A percentile compares a stretch with the other conserved stretches of the same genome.
phyloP scores from a whole-genome alignment of 2,797 vertebrate genomes.

The Falco naumanni region DNA sequence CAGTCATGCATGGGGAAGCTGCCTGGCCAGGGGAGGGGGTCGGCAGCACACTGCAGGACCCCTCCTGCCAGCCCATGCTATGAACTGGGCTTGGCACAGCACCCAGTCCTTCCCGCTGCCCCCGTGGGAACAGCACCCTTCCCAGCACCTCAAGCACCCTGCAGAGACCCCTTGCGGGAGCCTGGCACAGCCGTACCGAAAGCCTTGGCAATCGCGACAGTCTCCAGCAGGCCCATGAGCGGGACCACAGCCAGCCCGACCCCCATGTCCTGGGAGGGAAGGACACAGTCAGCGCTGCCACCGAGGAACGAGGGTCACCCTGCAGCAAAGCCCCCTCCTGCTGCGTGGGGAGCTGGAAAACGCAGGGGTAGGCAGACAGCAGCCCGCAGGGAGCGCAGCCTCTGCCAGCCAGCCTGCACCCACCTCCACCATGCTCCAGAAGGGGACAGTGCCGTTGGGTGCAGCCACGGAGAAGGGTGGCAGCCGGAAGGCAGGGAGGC shows the following conservation, averaged over 20 bases:
- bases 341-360: background rate
- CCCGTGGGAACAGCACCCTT: background rate
- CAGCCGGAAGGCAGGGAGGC: constrained; percentile 82
- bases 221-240: constrained; percentile 93
- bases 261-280: constrained; percentile 83
- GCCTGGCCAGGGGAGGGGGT: too few relatives aligned
- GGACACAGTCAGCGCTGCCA: background rate
- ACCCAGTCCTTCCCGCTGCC: background rate
- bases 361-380: background rate
- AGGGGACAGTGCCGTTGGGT: constrained; percentile 82
- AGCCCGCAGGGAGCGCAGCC: rapidly evolving
- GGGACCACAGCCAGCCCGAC: constrained; percentile 89
- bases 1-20: background rate
- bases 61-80: background rate
- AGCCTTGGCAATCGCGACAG: constrained; percentile 90
- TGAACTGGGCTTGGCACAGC: rapidly evolving
- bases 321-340: rapidly evolving
- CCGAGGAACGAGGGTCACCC: background rate
- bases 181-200: constrained; percentile 82
- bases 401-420: background rate
- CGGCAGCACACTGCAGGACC: rapidly evolving
- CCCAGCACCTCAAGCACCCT: background rate
- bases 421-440: constrained; percentile 82
- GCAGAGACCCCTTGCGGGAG: background rate
- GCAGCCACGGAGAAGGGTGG: constrained; percentile 83